These are phyloP conservation scores for Pycnonotus jocosus DNA, from an alignment of 2,113 vertebrate species.

Conservation along the genomic window DNA sequence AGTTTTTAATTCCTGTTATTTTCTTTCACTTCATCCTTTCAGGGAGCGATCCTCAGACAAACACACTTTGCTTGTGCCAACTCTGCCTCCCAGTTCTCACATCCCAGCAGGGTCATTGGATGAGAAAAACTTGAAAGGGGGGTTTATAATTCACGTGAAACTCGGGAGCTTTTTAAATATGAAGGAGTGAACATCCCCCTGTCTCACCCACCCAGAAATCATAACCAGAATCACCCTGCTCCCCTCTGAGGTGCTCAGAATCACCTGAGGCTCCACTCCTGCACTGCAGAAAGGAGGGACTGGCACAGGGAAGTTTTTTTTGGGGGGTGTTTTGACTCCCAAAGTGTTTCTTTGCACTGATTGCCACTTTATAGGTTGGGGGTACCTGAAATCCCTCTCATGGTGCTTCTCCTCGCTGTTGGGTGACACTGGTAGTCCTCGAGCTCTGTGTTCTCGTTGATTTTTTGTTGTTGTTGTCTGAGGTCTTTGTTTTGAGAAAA, in stretches of 20 bases:
- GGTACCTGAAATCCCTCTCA: constrained; percentile 53
- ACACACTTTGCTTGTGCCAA: background rate
- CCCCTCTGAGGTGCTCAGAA: background rate
- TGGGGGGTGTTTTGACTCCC: constrained; percentile 26
- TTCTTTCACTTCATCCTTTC: background rate
- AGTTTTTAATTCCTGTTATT: background rate
- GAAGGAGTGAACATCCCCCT: background rate
- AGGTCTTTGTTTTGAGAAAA: constrained; percentile 59
- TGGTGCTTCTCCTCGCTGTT: constrained; percentile 74
- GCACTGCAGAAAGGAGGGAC: background rate
- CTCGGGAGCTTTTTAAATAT: background rate
- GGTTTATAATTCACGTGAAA: accelerated
- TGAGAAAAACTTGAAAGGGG: background rate
- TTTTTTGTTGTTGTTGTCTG: background rate
- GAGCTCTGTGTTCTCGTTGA: constrained; percentile 47
- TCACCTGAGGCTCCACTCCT: background rate
- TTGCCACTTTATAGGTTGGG: constrained; percentile 69
- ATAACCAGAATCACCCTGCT: background rate
- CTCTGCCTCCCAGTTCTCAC: background rate
- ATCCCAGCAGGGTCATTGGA: accelerated
- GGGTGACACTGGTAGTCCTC: constrained; percentile 40
- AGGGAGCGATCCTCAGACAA: background rate
- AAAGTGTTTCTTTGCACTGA: constrained; percentile 73
- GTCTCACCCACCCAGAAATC: background rate
- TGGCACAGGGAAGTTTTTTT: background rate